Base-by-base conservation (phyloP, 2,888 invertebrate species). In the Beris morrisii region DNA sequence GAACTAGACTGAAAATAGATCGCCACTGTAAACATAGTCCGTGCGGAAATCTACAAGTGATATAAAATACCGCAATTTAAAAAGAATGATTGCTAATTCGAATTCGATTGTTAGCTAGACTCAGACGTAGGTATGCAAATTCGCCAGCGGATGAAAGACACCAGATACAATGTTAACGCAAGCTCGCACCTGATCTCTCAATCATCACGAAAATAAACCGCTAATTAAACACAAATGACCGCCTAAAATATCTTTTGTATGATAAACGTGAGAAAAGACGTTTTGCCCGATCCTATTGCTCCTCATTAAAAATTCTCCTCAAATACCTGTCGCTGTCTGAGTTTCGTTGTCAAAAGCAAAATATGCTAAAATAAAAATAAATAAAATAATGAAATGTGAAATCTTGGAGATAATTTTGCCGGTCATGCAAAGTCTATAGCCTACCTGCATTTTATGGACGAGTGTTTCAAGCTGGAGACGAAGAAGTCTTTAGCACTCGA, bases 351-450 rank as follows among this genome's bases (percentile, higher is more conserved):
- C 52, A 61, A 61, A 61, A 52, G 61, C 61, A 50, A 61, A 61
- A 61, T 50, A 52, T 61, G 61, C 12, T 15, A 46, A 44, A 48
- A n/a, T n/a, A n/a, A 48, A 58, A 46, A 30, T 30, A 22, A 46
- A 59, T n/a, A 46, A 13, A 48, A 13, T 48, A 57, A 57, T 61
- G 53, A 67, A 57, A 64, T 67, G 64, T 67, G 64, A 67, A 67
- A 67, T 67, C 64, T 64, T 57, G 31, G 55, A 38, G 38, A 38
- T 50, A 67, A 63, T 58, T 64, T 64, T 53, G 58, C 57, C 58
- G 58, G 64, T 67, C 64, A 67, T 67, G 67, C 64, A 57, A 57
- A 67, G 38, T 38, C 38, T 38, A 3, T 38, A 38, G 38, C 38
- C 38, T 38, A 38, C 38, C 38, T 38, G 38, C 9, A 38, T 22